These are phyloP conservation scores for Andrena chrysosceles DNA, from an alignment of 2,888 invertebrate genomes.

Conservation along the genomic window DNA sequence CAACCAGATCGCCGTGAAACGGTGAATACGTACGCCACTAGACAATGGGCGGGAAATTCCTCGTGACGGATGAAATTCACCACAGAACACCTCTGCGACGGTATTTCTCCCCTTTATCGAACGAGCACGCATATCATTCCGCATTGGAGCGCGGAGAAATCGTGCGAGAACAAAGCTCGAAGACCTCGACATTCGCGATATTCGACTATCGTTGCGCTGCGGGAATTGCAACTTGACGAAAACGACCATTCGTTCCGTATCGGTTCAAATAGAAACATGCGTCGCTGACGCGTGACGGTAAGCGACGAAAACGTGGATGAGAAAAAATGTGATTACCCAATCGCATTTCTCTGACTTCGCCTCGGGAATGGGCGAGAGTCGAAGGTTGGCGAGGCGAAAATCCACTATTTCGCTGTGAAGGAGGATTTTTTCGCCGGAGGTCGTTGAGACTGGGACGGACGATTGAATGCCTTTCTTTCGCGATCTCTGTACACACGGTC, in stretches of 20 bases:
- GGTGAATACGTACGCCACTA: slow-evolving; percentile 10
- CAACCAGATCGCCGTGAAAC: slow-evolving; percentile 48
- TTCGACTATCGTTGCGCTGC: background rate
- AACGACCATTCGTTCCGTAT: no score
- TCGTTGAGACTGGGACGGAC: slow-evolving; percentile 35
- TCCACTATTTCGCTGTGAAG: background rate
- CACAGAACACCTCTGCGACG: slow-evolving; percentile 4
- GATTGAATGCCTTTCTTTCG: slow-evolving; percentile 59
- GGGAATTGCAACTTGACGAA: no score
- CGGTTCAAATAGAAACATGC: no score
- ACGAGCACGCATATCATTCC: background rate
- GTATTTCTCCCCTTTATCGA: background rate
- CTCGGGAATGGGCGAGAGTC: background rate
- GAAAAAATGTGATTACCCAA: slow-evolving; percentile 30
- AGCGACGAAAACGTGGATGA: slow-evolving; percentile 19
- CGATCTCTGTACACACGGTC: slow-evolving; percentile 60
- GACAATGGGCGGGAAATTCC: slow-evolving; percentile 53
- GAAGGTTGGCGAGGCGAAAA: background rate
- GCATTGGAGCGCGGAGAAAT: background rate
- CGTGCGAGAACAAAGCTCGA: background rate
- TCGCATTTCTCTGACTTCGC: background rate
- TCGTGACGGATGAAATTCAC: slow-evolving; percentile 7
- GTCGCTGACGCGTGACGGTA: slow-evolving; percentile 8
- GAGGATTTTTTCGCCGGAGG: slow-evolving; percentile 19
- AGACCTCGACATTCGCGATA: background rate